Conservation (phyloP, 2,888 invertebrate species). For the Drosophila vallismaia region DNA sequence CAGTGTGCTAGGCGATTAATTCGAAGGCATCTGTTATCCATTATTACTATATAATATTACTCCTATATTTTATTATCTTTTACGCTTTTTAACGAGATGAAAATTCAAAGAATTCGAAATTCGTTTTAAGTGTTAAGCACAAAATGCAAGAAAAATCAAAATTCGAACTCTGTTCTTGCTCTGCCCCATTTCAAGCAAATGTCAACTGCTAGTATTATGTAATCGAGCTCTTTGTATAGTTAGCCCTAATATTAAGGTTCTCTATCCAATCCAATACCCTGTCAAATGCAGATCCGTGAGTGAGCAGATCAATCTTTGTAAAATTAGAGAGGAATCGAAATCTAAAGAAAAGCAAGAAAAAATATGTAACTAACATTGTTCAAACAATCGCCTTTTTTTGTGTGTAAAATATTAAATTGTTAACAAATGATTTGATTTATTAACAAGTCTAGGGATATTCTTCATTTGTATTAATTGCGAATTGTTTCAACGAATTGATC, state of each 20-base stretch:
- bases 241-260: slow-evolving; percentile 25
- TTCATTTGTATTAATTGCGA: slow-evolving; percentile 57
- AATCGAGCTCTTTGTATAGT: slow-evolving; percentile 61
- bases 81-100: slow-evolving; percentile 45
- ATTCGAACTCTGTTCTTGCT: slow-evolving; percentile 38
- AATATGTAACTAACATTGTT: slow-evolving; percentile 52
- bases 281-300: slow-evolving; percentile 16
- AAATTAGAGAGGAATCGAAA: slow-evolving; percentile 4
- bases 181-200: slow-evolving; percentile 58
- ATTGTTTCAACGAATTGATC: slow-evolving; percentile 73
- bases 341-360: slow-evolving; percentile 11
- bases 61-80: slow-evolving; percentile 19
- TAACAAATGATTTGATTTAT: slow-evolving; percentile 53
- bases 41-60: slow-evolving; percentile 3
- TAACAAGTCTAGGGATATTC: slow-evolving; percentile 42
- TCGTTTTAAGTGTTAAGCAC: slow-evolving; percentile 54
- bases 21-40: slow-evolving; percentile 35
- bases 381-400: slow-evolving; percentile 71
- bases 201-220: slow-evolving; percentile 70
- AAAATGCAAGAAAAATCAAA: slow-evolving; percentile 70
- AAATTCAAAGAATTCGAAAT: slow-evolving; percentile 63
- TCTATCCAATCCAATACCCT: slow-evolving; percentile 32
- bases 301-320: slow-evolving; percentile 14
- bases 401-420: slow-evolving; percentile 53
- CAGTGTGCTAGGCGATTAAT: slow-evolving; percentile 16